Conservation (phyloP, 2,113 vertebrate species). For the Willisornis vidua region DNA sequence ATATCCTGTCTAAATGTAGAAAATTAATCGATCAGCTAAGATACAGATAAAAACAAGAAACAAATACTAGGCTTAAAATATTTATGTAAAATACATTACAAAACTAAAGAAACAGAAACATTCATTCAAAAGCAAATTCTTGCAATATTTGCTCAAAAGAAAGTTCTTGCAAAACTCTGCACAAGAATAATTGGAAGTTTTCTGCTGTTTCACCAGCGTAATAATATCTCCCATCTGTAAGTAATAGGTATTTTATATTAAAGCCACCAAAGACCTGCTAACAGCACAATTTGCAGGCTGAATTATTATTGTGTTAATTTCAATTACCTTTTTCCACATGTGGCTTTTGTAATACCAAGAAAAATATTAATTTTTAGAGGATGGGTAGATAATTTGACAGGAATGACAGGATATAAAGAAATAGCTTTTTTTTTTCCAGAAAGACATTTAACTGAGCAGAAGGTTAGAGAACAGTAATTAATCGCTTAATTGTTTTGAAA, state of each 20-base stretch:
- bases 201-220: not conserved
- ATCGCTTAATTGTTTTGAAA: conserved; percentile 57
- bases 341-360: not conserved
- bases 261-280: not conserved
- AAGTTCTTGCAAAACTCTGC: not conserved
- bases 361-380: not conserved
- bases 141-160: not conserved
- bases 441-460: not conserved
- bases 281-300: not conserved
- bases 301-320: not conserved
- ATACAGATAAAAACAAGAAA: not conserved
- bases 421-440: not conserved
- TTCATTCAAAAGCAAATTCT: not conserved
- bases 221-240: not conserved
- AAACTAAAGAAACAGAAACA: not conserved
- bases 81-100: not conserved
- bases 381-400: not conserved
- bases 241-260: not conserved
- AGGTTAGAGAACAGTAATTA: conserved; percentile 52
- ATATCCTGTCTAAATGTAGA: not conserved
- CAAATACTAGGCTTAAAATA: not conserved
- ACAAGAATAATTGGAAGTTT: not conserved
- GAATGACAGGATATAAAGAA: not conserved
- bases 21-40: not conserved
- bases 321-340: not conserved